Evolutionary conservation across 92 coral and sea anemone species (phyloP).

Genomic region (Diadumene lineata): DNA sequence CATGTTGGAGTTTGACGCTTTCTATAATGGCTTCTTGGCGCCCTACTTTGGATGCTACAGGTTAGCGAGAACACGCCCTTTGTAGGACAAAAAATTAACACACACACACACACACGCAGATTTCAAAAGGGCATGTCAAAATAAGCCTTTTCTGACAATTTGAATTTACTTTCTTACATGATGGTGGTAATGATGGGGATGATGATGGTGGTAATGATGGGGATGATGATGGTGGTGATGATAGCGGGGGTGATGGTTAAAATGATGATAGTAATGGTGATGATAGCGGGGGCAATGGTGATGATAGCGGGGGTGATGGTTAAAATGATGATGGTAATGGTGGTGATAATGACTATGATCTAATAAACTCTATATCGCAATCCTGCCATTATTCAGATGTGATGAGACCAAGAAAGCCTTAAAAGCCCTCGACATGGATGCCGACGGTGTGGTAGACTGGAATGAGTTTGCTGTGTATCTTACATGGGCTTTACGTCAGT

Average conservation of each 20-base stretch:
- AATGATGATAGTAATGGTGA: neutral
- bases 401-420: constrained; percentile 53
- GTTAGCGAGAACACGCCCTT: no score
- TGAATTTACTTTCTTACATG: no score
- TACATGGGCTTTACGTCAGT: constrained; percentile 57
- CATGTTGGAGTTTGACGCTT: constrained; percentile 60
- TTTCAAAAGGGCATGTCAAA: no score
- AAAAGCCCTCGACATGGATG: constrained; percentile 74
- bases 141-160: no score
- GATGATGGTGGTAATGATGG: neutral
- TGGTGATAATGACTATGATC: neutral
- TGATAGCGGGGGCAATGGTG: neutral
- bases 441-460: constrained; percentile 69
- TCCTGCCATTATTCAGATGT: no score
- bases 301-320: neutral
- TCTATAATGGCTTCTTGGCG: constrained; percentile 76
- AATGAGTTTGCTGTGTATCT: constrained; percentile 61
- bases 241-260: neutral
- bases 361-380: no score
- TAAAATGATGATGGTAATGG: neutral
- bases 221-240: neutral
- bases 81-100: no score
- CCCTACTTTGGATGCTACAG: constrained; percentile 74
- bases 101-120: no score
- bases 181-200: neutral